phyloP scores from a whole-genome alignment of 2,113 vertebrate genomes.

The Nerophis lumbriciformis region DNA sequence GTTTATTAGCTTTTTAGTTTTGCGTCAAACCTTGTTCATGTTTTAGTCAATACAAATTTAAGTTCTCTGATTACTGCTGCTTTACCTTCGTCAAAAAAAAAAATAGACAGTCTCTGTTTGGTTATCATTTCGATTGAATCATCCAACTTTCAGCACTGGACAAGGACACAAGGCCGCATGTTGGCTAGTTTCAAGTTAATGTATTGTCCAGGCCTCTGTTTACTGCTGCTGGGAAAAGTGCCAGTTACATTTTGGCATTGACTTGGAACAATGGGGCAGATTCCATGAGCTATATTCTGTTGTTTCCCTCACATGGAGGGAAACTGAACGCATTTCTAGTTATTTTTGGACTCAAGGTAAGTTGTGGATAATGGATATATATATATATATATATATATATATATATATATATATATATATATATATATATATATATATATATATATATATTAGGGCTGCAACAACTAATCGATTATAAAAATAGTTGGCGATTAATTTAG shows the following conservation, averaged over 20 bases:
- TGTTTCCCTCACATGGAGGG: conserved; percentile 55
- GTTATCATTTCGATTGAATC: conserved; percentile 23
- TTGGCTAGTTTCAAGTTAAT: conserved; percentile 51
- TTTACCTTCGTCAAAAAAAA: conserved; percentile 16
- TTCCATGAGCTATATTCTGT: conserved; percentile 61
- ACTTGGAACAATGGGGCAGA: conserved; percentile 64
- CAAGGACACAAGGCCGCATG: conserved; percentile 48
- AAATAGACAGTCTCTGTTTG: conserved; percentile 13
- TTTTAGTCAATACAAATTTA: conserved; percentile 15
- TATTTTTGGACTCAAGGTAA: conserved; percentile 56
- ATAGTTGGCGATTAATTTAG: too few relatives aligned
- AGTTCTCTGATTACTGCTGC: conserved; percentile 30
- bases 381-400: too few relatives aligned
- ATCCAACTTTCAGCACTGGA: conserved; percentile 11
- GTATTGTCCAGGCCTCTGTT: conserved; percentile 58
- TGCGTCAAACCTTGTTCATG: not conserved
- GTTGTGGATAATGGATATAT: conserved; percentile 40
- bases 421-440: too few relatives aligned
- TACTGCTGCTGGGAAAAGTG: conserved; percentile 59
- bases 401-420: too few relatives aligned
- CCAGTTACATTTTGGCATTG: conserved; percentile 59
- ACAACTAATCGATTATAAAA: too few relatives aligned
- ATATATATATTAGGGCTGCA: too few relatives aligned
- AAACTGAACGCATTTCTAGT: conserved; percentile 41
- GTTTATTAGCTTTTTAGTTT: too few relatives aligned